A percentile compares a stretch with the other conserved stretches of the same genome.
phyloP scores from a whole-genome alignment of 1,140 invertebrate species.

The Acarapis woodi region DNA sequence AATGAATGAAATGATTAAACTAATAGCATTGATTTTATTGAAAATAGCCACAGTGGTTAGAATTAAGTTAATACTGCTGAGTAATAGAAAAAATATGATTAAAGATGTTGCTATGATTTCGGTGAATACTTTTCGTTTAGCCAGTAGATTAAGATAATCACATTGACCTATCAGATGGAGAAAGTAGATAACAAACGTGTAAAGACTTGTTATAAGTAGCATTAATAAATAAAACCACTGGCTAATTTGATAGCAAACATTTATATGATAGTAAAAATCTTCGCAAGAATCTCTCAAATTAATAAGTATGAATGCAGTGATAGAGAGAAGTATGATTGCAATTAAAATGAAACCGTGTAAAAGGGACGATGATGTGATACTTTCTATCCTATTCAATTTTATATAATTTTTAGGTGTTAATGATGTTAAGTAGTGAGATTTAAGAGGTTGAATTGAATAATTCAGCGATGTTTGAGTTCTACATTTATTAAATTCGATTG shows the following conservation, averaged over 20 bases:
- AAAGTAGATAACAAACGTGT: constrained; percentile 9
- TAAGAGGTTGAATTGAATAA: no score
- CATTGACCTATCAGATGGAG: constrained; percentile 10
- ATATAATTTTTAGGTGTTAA: neutral
- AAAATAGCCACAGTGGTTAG: neutral
- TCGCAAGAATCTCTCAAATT: constrained; percentile 7
- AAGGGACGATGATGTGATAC: constrained; percentile 5
- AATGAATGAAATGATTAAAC: neutral
- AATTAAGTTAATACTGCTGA: neutral
- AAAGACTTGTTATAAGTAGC: constrained; percentile 6
- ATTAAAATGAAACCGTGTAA: constrained; percentile 7
- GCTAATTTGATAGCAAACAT: neutral
- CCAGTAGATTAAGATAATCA: constrained; percentile 6
- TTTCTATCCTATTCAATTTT: neutral
- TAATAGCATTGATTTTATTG: neutral
- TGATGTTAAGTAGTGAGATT: no score
- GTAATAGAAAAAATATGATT: neutral
- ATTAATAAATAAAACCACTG: constrained; percentile 2
- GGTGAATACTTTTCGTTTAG: constrained; percentile 3
- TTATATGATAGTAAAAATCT: neutral
- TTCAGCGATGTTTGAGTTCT: no score
- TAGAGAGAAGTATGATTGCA: constrained; percentile 6
- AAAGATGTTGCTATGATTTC: constrained; percentile 4
- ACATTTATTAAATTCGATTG: no score
- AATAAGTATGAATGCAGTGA: constrained; percentile 7